Conservation (phyloP, 2,113 vertebrate genomes). For the Jaculus jaculus region DNA sequence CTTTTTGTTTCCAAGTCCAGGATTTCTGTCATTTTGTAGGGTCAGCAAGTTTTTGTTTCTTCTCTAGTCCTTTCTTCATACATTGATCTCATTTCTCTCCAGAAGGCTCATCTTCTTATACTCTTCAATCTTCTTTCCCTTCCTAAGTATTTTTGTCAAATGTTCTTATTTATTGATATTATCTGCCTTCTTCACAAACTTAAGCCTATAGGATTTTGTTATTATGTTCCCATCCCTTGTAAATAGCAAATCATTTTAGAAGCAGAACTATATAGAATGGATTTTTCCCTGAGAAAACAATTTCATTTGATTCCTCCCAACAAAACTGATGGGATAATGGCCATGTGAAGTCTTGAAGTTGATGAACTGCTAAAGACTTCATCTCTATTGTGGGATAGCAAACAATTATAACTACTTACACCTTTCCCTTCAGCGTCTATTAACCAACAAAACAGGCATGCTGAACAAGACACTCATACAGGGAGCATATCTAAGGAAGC, state of each 20-base stretch:
- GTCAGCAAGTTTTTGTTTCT: neutral
- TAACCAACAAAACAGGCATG: neutral
- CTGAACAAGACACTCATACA: neutral
- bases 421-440: neutral
- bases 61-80: fast-evolving
- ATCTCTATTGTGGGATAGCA: neutral
- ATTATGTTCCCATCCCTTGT: neutral
- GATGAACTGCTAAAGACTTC: neutral
- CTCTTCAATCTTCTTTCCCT: neutral
- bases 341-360: neutral
- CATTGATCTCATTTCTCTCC: neutral
- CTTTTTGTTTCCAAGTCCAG: neutral
- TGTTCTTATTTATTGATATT: neutral
- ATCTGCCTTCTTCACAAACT: no score
- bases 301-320: neutral
- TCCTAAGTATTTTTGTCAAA: neutral
- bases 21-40: neutral
- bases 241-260: neutral
- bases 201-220: neutral
- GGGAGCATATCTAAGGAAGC: neutral
- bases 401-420: neutral
- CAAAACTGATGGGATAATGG: neutral
- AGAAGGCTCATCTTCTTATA: neutral
- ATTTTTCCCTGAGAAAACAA: neutral
- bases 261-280: neutral